Evolutionary conservation across 2,113 vertebrate species (phyloP), one percentile per base, ranked within the genome.

Genomic region (Agelaius phoeniceus): DNA sequence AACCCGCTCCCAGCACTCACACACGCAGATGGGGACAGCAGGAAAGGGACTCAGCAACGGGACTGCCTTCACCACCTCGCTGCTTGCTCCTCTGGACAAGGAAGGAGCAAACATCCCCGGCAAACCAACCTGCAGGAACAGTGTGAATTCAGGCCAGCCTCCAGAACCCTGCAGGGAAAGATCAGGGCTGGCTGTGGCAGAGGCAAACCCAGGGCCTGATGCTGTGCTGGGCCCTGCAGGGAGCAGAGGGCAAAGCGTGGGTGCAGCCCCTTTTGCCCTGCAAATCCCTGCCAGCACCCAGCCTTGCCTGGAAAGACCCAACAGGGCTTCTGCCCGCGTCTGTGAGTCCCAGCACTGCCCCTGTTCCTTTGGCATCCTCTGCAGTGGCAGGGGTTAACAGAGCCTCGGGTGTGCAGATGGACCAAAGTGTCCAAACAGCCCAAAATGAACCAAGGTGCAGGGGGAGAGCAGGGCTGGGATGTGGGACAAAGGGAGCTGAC

Each of bases 321-420:
- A 0, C 13, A 28, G 9, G 9, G 41, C 30, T 55, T 28, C 27
- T 2, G 2, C 8, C 49, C 0, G 3, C 20, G 10, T 39, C 37
- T 52, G 43, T 15, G 61, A 39, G 52, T 2, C 14, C 37, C 68
- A 67, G 52, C 61, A 17, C 43, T 18, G 69, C 44, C 37, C 59
- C 2, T 1, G 51, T 1, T 30, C 61, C 12, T 13, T 20, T 0
- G 0, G 41, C 51, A 57, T 1, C 51, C 12, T 24, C 69, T n/a
- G 41, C 59, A 39, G 23, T 0, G 12, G 27, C 0, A 0, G 49
- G 39, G 41, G n/a, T 8, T 8, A 10, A 28, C 41, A 30, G 59
- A 10, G 14, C 69, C n/a, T 11, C 1, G 2, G 19, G 37, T 1
- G 15, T 20, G 49, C 11, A 14, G 55, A 13, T 1, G 43, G 48